Evolutionary conservation across 2,797 vertebrate genomes (phyloP).

Genomic region (Poecile montanus): DNA sequence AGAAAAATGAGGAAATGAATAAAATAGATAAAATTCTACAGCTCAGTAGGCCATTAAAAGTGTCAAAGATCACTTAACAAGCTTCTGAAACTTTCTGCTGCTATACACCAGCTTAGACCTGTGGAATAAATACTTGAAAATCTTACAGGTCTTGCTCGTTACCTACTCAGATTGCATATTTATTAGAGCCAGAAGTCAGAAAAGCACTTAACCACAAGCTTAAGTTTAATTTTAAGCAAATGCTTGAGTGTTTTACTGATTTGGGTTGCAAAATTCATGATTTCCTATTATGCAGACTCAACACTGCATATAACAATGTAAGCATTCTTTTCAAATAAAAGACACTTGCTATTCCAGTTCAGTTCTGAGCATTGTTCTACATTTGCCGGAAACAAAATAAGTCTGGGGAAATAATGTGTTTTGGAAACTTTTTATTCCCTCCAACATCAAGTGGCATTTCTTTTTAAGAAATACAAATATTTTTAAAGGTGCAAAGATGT

Average conservation of each 20-base stretch:
- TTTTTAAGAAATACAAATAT: background rate
- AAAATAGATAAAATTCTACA: background rate
- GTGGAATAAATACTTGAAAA: background rate
- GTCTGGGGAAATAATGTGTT: slow-evolving; percentile 4
- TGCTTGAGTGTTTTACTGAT: background rate
- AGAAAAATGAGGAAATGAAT: background rate
- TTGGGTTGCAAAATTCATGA: background rate
- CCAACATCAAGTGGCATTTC: slow-evolving; percentile 17
- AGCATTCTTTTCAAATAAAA: slow-evolving; percentile 53
- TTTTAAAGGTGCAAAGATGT: slow-evolving; percentile 35
- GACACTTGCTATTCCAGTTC: slow-evolving; percentile 2
- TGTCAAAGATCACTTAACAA: background rate
- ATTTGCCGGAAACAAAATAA: slow-evolving; percentile 36
- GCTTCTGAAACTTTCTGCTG: background rate
- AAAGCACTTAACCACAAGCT: background rate
- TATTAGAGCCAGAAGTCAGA: background rate
- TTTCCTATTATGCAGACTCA: slow-evolving; percentile 30
- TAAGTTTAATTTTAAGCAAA: slow-evolving; percentile 1
- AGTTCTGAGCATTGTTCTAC: slow-evolving; percentile 14
- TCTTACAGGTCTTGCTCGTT: background rate
- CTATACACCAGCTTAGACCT: background rate
- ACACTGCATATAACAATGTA: slow-evolving; percentile 10
- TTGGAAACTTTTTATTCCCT: slow-evolving; percentile 56
- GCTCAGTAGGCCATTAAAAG: background rate
- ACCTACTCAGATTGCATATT: background rate